These are phyloP conservation scores for Atractosteus spatula DNA, from an alignment of 2,113 vertebrate species.

Conservation along the genomic window DNA sequence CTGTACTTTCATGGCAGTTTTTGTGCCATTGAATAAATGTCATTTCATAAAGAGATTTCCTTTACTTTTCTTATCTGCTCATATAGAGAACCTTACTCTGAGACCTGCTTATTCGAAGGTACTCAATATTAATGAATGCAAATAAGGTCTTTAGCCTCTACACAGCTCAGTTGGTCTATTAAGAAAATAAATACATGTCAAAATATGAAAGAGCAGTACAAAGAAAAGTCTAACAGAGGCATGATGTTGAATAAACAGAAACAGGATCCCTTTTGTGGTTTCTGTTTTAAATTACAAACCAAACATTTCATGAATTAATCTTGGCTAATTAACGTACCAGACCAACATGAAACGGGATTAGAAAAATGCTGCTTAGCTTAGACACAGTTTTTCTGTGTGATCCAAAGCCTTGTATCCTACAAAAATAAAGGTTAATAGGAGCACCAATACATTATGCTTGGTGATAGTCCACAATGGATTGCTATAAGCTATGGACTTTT, in stretches of 20 bases:
- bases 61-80: not conserved
- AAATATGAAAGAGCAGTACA: constrained; percentile 4
- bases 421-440: too few species aligned
- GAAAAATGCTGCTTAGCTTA: too few species aligned
- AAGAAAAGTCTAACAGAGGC: not conserved
- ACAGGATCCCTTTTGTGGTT: not conserved
- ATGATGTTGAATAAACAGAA: not conserved
- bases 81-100: not conserved
- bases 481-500: too few species aligned
- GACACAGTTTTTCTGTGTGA: too few species aligned
- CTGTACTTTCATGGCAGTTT: not conserved
- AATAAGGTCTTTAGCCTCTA: constrained; percentile 5
- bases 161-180: constrained; percentile 11
- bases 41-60: not conserved
- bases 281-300: constrained; percentile 1
- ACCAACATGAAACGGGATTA: not conserved
- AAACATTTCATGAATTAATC: constrained; percentile 5
- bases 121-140: constrained; percentile 8
- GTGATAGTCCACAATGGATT: too few species aligned
- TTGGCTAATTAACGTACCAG: not conserved
- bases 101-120: not conserved
- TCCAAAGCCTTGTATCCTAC: too few species aligned
- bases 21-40: not conserved
- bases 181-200: constrained; percentile 1
- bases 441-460: not conserved